phyloP scores from a whole-genome alignment of 2,888 invertebrate genomes.

The Lycaena phlaeas region DNA sequence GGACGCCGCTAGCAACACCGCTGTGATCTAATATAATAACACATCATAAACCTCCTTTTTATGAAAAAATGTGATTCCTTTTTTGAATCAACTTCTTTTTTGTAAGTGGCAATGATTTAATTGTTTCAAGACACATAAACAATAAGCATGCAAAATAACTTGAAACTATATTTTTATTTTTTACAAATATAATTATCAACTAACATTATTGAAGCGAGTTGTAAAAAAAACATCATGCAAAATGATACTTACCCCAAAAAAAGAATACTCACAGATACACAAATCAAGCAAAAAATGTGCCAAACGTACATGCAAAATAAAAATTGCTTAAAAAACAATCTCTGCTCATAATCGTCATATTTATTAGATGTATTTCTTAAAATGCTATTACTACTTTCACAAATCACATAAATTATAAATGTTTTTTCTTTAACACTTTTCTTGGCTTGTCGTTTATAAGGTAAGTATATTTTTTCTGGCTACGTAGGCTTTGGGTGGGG shows the following conservation, averaged over 20 bases:
- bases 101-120: no score
- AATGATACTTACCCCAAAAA: conserved; percentile 21
- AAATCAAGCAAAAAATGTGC: conserved; percentile 35
- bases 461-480: conserved; percentile 5
- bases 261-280: conserved; percentile 21
- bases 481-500: conserved; percentile 22
- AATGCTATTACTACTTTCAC: conserved; percentile 12
- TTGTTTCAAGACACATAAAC: no score
- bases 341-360: conserved; percentile 48
- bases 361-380: conserved; percentile 28
- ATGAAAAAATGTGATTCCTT: no score
- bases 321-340: conserved; percentile 31
- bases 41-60: no score
- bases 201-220: no score
- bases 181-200: no score
- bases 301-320: conserved; percentile 39
- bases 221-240: conserved; percentile 23
- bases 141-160: no score
- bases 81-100: not conserved
- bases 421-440: conserved; percentile 26
- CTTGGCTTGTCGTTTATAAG: not conserved
- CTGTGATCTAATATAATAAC: conserved; percentile 46
- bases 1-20: conserved; percentile 45
- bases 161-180: no score
- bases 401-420: not conserved